Evolutionary conservation across 2,888 invertebrate genomes (phyloP).

Genomic region (Nesidiocoris tenuis): DNA sequence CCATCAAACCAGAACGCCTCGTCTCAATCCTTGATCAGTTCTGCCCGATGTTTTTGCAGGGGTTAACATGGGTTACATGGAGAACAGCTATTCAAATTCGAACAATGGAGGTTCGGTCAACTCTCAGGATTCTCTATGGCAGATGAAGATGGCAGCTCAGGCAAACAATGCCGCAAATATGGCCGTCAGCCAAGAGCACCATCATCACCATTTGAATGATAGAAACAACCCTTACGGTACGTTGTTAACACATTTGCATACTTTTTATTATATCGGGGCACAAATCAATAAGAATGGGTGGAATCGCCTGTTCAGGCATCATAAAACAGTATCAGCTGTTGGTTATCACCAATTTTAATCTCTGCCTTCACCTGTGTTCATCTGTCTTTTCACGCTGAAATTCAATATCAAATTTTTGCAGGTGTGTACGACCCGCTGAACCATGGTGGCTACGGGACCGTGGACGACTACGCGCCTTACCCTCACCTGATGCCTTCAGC

Average conservation of each 20-base stretch:
- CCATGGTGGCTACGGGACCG: conserved; percentile 79
- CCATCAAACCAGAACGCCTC: conserved; percentile 1
- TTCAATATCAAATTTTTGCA: too few species aligned
- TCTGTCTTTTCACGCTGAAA: too few species aligned
- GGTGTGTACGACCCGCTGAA: conserved; percentile 72
- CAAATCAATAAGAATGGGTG: neutral
- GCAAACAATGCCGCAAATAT: conserved; percentile 66
- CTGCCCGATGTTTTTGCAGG: conserved; percentile 58
- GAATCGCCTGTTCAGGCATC: too few species aligned
- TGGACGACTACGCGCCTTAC: conserved; percentile 82
- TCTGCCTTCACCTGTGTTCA: too few species aligned
- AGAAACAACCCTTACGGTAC: conserved; percentile 52
- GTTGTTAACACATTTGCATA: neutral
- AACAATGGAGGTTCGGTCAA: conserved; percentile 94
- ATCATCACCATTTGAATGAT: conserved; percentile 51
- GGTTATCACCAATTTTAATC: too few species aligned
- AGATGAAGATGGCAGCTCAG: conserved; percentile 82
- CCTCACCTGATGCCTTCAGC: conserved; percentile 71
- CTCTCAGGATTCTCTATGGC: conserved; percentile 92
- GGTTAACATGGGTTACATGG: conserved; percentile 86
- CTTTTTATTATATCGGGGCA: neutral
- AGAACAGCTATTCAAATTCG: conserved; percentile 88
- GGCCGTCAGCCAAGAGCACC: conserved; percentile 49
- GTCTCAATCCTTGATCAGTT: conserved; percentile 35
- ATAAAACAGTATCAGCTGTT: too few species aligned